These are phyloP conservation scores for Zosterops hypoxanthus DNA, from an alignment of 2,113 vertebrate species.

Conservation along the genomic window DNA sequence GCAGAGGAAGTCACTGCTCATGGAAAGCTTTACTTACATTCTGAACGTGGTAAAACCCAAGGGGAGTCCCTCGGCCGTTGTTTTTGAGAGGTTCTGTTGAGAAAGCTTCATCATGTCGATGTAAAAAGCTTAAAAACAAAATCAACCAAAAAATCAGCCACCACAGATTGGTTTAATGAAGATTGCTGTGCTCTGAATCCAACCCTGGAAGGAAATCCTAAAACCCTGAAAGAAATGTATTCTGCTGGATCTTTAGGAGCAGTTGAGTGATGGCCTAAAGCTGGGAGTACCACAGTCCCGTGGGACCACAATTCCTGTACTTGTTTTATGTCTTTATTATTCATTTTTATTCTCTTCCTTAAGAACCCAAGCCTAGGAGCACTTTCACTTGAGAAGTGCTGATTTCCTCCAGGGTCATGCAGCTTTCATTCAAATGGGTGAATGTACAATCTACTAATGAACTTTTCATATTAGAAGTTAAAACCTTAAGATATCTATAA, in stretches of 20 bases:
- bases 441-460: neutral
- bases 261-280: neutral
- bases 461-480: neutral
- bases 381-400: neutral
- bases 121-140: constrained; percentile 81
- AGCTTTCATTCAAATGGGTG: neutral
- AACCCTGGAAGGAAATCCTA: neutral
- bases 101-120: constrained; percentile 98
- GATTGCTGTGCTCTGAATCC: neutral
- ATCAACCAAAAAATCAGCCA: neutral
- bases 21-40: constrained; percentile 82
- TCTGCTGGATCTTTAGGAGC: neutral
- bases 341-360: neutral
- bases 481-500: neutral
- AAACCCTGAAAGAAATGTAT: neutral
- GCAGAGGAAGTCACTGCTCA: neutral
- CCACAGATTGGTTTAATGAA: neutral
- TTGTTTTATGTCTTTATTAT: neutral
- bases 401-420: neutral
- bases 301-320: neutral
- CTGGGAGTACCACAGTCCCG: neutral
- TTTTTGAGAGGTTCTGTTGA: constrained; percentile 98
- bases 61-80: constrained; percentile 88
- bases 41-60: constrained; percentile 97
- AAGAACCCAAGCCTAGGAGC: neutral